Base-by-base conservation (phyloP, 2,888 invertebrate genomes). In the Drosophila pseudotakahashii region DNA sequence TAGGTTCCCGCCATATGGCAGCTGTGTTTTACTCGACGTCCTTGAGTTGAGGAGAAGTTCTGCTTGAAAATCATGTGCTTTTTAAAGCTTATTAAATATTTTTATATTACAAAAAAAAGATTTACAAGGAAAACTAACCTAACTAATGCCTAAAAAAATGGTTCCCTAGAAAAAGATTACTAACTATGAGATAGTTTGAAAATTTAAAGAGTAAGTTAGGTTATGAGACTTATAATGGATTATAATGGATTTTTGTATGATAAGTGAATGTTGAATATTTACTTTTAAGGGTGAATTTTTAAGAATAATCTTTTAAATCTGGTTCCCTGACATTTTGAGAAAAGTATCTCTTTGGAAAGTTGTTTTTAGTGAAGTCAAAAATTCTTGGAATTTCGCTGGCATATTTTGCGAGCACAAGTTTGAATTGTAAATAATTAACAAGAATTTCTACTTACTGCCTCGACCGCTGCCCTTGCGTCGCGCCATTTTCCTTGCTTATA, bases 381-480 rank as follows among this genome's bases (percentile, higher is more conserved):
- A 26, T 62, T 41, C 47, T 16, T 10, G 26, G 45, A 34, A 45
- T 23, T 48, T 50, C 26, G 30, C 42, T 23, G 44, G 32, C 26
- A 32, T 11, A 16, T 36, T 42, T 53, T 44, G 7, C 11, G 19
- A 11, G 9, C 32, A 14, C 34, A 47, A 42, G 16, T 50, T 61
- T 39, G 23, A 32, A 45, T 37, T 42, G 30, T 30, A 11, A 41
- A 58, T 50, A 30, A 55, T 44, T 39, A 44, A 7, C 10, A 57
- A 44, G 45, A 30, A 48, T 36, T 45, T 61, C 13, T 67, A 90
- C 90, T 90, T 83, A 90, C 90, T 90, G 78, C 90, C 90, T 85
- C 90, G 84, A 58, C 87, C 87, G 86, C 88, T 88, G 75, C 90
- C 90, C 76, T 80, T 89, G 77, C 90, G 90, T 72, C 90, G 79